A percentile compares a stretch with the other conserved stretches of the same genome.
Conservation (phyloP, 1,140 invertebrate species). For the Bombus impatiens region DNA sequence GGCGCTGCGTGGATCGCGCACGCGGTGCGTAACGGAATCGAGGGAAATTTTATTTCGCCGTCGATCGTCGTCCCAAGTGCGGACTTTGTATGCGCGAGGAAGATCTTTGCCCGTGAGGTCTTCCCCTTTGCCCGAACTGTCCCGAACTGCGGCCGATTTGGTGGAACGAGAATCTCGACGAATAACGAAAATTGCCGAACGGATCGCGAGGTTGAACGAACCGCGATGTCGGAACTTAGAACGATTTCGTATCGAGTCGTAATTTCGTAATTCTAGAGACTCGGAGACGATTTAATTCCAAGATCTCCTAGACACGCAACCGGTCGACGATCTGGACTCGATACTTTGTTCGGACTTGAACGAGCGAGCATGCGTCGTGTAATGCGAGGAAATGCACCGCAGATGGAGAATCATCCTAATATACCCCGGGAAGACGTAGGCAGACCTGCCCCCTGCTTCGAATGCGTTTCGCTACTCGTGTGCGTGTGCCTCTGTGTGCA, state of each 20-base stretch:
- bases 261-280: background rate
- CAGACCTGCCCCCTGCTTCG: constrained; percentile 66
- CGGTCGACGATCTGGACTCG: background rate
- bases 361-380: background rate
- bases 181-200: background rate
- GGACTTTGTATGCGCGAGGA: constrained; percentile 19
- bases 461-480: constrained; percentile 60
- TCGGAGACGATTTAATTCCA: background rate
- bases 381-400: background rate
- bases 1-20: constrained; percentile 14
- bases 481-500: background rate
- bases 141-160: background rate
- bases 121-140: background rate
- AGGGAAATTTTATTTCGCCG: constrained; percentile 40
- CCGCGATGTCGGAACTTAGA: fast-evolving
- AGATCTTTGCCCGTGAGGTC: background rate
- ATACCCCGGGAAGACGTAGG: constrained; percentile 61
- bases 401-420: constrained; percentile 68
- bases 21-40: constrained; percentile 34
- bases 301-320: background rate
- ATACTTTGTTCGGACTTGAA: background rate
- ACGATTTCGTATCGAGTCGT: background rate
- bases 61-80: background rate
- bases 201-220: background rate
- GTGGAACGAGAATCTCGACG: constrained; percentile 4